A percentile compares a stretch with the other conserved stretches of the same genome.
phyloP scores from a whole-genome alignment of 2,888 invertebrate genomes.

The Tetanocera ferruginea region DNA sequence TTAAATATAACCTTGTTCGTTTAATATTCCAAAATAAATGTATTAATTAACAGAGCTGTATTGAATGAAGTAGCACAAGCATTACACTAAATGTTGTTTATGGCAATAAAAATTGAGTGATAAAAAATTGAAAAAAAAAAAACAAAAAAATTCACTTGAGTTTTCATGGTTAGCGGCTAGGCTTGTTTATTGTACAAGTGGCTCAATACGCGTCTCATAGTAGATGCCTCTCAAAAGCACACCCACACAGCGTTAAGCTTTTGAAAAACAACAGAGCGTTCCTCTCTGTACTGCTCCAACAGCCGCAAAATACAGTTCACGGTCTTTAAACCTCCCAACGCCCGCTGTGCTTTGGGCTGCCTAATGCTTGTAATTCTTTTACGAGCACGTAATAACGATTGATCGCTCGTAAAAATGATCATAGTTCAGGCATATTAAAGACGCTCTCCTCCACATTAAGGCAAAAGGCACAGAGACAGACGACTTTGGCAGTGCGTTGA shows the following conservation, averaged over 20 bases:
- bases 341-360: no score
- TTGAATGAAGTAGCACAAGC: no score
- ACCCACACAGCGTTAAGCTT: background rate
- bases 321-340: no score
- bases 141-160: background rate
- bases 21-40: no score
- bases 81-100: constrained; percentile 7
- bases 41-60: no score
- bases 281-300: no score
- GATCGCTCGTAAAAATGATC: constrained; percentile 23
- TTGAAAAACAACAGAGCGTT: no score
- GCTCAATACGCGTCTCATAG: no score
- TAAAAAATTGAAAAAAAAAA: background rate
- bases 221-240: background rate
- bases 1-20: no score
- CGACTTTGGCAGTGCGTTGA: background rate
- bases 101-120: constrained; percentile 9
- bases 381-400: constrained; percentile 21
- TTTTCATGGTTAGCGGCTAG: background rate
- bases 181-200: constrained; percentile 6
- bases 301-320: no score
- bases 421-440: background rate
- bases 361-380: background rate
- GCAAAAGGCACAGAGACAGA: background rate
- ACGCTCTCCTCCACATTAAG: background rate